Conservation (phyloP, 2,888 invertebrate genomes). For the Tetanocera ferruginea region DNA sequence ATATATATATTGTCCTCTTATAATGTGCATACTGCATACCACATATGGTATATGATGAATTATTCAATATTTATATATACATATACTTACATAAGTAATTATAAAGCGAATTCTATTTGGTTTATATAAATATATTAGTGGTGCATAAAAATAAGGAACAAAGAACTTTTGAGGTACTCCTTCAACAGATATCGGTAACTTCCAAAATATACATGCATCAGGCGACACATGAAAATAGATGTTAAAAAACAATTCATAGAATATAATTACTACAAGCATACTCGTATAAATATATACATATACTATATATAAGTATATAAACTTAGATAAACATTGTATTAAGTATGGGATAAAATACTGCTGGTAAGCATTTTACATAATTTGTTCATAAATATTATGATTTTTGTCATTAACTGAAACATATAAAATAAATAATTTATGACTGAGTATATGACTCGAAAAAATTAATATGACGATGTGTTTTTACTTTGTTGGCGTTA, state of each 20-base stretch:
- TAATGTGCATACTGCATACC: no score
- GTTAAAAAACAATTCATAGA: no score
- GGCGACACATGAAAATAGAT: no score
- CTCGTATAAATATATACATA: conserved; percentile 47
- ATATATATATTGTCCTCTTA: no score
- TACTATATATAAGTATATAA: conserved; percentile 40
- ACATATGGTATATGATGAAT: no score
- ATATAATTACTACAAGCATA: conserved; percentile 43
- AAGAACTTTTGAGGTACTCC: no score
- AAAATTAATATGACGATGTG: conserved; percentile 49
- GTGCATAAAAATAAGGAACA: no score
- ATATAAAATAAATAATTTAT: conserved; percentile 54
- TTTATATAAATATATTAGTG: no score
- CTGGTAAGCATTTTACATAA: conserved; percentile 28
- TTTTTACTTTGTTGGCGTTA: not conserved
- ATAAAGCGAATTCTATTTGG: no score
- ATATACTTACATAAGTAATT: conserved; percentile 14
- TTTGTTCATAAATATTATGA: conserved; percentile 28
- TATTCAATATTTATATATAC: conserved; percentile 41
- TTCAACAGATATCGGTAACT: no score
- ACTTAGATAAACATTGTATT: conserved; percentile 31
- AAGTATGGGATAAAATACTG: conserved; percentile 2
- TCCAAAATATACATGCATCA: no score
- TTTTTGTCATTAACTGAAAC: conserved; percentile 20
- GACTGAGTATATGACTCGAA: conserved; percentile 68